These are phyloP conservation scores for Plebejus melissa DNA, from an alignment of 2,888 invertebrate genomes.

Conservation along the genomic window DNA sequence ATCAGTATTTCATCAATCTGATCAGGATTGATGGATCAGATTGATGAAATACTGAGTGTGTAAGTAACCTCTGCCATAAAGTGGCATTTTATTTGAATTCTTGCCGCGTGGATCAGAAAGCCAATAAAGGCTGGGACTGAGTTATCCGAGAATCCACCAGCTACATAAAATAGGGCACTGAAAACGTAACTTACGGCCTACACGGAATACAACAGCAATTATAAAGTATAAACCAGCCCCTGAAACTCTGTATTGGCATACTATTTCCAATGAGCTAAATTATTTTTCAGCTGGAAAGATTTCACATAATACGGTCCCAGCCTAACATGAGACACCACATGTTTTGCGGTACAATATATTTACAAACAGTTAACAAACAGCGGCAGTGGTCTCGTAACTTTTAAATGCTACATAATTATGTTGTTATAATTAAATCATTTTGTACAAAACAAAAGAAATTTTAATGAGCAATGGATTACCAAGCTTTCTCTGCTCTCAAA, in stretches of 20 bases:
- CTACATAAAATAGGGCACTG: background rate
- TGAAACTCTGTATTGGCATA: background rate
- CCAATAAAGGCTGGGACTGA: background rate
- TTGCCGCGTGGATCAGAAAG: too few species aligned
- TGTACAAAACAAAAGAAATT: background rate
- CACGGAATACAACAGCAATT: background rate
- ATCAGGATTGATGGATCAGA: too few species aligned
- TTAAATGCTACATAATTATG: background rate
- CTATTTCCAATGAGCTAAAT: background rate
- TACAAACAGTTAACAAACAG: constrained; percentile 54
- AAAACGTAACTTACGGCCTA: background rate
- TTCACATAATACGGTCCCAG: background rate
- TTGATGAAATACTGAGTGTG: too few species aligned
- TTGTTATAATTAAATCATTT: background rate
- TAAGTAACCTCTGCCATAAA: too few species aligned
- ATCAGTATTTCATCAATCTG: too few species aligned
- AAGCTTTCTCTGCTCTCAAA: too few species aligned
- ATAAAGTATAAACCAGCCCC: too few species aligned
- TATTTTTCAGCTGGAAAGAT: background rate
- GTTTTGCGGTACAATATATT: constrained; percentile 59
- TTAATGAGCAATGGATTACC: background rate
- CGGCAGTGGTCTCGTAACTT: constrained; percentile 57
- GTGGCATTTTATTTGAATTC: too few species aligned
- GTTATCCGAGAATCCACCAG: background rate
- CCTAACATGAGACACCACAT: constrained; percentile 55